A percentile compares a stretch with the other conserved stretches of the same genome.
phyloP scores from a whole-genome alignment of 2,888 invertebrate species.

The Proisotoma minuta region DNA sequence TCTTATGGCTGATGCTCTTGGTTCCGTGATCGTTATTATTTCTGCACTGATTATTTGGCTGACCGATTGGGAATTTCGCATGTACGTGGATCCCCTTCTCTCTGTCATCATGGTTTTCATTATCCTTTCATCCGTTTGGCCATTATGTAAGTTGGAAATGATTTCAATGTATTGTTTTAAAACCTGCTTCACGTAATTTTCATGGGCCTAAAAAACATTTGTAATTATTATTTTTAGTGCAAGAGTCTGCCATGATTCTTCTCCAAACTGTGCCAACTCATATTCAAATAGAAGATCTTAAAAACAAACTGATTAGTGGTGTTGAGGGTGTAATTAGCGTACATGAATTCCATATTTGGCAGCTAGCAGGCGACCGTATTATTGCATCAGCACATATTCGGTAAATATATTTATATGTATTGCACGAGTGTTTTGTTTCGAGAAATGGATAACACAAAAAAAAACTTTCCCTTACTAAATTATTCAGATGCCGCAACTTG shows the following conservation, averaged over 20 bases:
- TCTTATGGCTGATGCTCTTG: slow-evolving; percentile 93
- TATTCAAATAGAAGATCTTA: slow-evolving; percentile 89
- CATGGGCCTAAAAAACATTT: neutral
- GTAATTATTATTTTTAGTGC: slow-evolving; percentile 54
- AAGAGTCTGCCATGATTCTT: slow-evolving; percentile 89
- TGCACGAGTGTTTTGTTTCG: neutral
- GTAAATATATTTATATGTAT: slow-evolving; percentile 48
- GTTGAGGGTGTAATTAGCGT: slow-evolving; percentile 93
- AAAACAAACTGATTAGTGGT: slow-evolving; percentile 76
- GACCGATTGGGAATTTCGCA: slow-evolving; percentile 65
- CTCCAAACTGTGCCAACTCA: slow-evolving; percentile 98
- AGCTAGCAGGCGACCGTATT: slow-evolving; percentile 82
- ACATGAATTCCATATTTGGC: slow-evolving; percentile 98
- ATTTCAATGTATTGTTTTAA: neutral
- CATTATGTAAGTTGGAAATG: slow-evolving; percentile 59
- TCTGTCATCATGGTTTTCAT: slow-evolving; percentile 82
- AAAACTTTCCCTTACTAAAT: neutral
- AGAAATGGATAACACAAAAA: neutral
- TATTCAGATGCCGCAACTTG: slow-evolving; percentile 74
- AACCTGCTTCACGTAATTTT: neutral
- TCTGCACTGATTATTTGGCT: slow-evolving; percentile 71
- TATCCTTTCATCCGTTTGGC: slow-evolving; percentile 86
- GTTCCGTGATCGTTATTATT: slow-evolving; percentile 84
- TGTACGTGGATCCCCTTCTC: slow-evolving; percentile 90
- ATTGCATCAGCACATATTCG: slow-evolving; percentile 96